These are phyloP conservation scores for Catostomus latipinnis DNA, from an alignment of 2,797 vertebrate genomes.

Conservation along the genomic window DNA sequence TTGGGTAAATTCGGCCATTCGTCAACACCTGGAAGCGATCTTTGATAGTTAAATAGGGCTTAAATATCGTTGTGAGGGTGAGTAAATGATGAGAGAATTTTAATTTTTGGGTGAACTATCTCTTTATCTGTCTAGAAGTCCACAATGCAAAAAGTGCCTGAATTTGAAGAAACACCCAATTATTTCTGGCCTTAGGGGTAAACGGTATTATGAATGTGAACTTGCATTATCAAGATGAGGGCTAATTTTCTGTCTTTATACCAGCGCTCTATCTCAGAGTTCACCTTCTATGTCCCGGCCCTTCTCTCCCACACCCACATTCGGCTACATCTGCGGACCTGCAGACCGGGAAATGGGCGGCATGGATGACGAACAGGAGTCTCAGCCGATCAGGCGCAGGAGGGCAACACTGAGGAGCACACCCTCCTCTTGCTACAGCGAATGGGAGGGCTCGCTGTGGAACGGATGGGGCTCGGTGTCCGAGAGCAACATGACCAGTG, in stretches of 20 bases:
- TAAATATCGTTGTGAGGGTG: too few relatives aligned
- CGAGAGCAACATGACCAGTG: constrained; percentile 83
- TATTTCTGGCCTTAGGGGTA: too few relatives aligned
- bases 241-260: constrained; percentile 10
- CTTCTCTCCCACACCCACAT: constrained; percentile 74
- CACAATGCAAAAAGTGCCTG: too few relatives aligned
- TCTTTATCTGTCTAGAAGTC: too few relatives aligned
- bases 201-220: not conserved
- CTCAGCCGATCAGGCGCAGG: constrained; percentile 39
- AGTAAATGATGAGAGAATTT: too few relatives aligned
- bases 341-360: constrained; percentile 72
- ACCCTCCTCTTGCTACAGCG: constrained; percentile 87
- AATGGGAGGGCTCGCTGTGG: constrained; percentile 85
- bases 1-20: too few relatives aligned
- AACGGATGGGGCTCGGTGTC: constrained; percentile 92
- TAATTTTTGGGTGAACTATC: too few relatives aligned
- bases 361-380: constrained; percentile 54
- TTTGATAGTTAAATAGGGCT: too few relatives aligned
- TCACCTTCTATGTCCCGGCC: constrained; percentile 69
- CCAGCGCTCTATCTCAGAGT: constrained; percentile 71
- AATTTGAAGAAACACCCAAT: too few relatives aligned
- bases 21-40: too few relatives aligned
- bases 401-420: constrained; percentile 78
- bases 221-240: not conserved
- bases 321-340: constrained; percentile 83